Evolutionary conservation across 2,797 vertebrate species (phyloP).

Genomic region (Peromyscus melanophrys): DNA sequence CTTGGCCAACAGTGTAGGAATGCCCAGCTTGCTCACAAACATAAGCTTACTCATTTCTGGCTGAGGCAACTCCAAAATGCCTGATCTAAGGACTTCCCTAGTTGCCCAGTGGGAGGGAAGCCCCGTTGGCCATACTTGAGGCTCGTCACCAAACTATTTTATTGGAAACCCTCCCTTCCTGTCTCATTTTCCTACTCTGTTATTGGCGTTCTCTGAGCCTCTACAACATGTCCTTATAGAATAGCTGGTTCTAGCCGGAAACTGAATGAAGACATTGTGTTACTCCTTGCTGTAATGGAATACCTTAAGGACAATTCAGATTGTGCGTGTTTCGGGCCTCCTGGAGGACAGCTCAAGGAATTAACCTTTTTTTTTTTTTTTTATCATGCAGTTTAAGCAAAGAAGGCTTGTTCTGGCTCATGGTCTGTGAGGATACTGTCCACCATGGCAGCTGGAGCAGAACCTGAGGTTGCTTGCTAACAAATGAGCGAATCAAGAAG

Average conservation of each 20-base stretch:
- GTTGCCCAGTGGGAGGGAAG: background rate
- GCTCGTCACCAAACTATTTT: background rate
- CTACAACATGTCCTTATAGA: background rate
- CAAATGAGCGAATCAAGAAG: background rate
- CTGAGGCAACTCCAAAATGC: background rate
- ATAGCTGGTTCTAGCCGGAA: background rate
- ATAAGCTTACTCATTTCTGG: background rate
- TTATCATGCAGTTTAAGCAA: background rate
- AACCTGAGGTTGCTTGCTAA: background rate
- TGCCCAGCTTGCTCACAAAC: background rate
- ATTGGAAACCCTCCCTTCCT: background rate
- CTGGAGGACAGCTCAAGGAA: background rate
- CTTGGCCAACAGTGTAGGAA: background rate
- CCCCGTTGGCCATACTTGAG: rapidly evolving
- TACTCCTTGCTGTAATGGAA: background rate
- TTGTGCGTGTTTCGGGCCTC: background rate
- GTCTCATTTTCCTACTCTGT: background rate
- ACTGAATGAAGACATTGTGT: background rate
- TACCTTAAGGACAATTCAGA: background rate
- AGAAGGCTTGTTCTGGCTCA: background rate
- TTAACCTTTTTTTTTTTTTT: background rate
- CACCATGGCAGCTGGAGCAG: background rate
- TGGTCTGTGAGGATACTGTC: background rate
- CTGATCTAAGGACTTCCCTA: rapidly evolving
- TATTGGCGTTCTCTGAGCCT: too few relatives aligned